Conservation (phyloP, 2,113 vertebrate genomes). For the Pavo muticus region DNA sequence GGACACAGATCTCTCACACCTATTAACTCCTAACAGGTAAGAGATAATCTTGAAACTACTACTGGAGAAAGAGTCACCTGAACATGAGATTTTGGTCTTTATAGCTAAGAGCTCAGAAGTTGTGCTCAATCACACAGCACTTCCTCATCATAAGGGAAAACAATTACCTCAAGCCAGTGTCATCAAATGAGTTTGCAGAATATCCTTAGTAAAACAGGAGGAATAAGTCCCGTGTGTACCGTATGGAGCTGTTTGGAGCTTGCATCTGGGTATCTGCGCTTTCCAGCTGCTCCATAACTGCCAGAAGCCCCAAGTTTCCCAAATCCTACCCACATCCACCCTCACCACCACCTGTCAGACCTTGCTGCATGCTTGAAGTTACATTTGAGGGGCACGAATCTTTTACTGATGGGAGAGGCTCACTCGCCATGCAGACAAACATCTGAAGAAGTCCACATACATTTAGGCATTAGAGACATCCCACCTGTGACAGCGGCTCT, state of each 20-base stretch:
- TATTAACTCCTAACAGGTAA: conserved; percentile 29
- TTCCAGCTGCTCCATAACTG: background rate
- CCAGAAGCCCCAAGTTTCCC: background rate
- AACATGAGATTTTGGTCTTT: background rate
- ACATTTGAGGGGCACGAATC: background rate
- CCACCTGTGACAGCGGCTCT: background rate
- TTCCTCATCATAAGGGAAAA: background rate
- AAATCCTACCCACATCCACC: background rate
- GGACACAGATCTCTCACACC: background rate
- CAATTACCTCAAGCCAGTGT: background rate
- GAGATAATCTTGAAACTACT: conserved; percentile 15
- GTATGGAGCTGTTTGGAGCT: background rate
- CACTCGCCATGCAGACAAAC: background rate
- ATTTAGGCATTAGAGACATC: background rate
- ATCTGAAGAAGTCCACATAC: background rate
- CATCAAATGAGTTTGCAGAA: background rate
- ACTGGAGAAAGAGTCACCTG: background rate
- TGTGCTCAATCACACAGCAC: background rate
- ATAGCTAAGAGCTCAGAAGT: background rate
- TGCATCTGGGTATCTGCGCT: background rate
- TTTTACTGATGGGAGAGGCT: background rate
- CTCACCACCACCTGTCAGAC: background rate
- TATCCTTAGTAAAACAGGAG: background rate
- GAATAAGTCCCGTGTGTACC: background rate
- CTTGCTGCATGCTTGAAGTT: background rate